phyloP scores from a whole-genome alignment of 2,797 vertebrate genomes.

The Pempheris klunzingeri region DNA sequence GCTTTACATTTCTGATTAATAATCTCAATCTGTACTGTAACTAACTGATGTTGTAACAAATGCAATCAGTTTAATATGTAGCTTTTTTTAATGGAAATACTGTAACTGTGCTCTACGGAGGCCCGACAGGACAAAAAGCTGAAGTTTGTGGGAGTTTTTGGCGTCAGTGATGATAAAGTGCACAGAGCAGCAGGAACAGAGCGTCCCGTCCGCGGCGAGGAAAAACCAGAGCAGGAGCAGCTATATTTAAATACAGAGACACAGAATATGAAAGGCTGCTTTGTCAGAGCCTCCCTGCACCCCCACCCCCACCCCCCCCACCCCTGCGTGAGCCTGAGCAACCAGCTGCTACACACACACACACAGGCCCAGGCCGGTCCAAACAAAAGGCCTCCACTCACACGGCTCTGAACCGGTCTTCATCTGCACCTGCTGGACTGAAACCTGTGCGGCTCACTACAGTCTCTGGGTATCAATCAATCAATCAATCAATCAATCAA shows the following conservation, averaged over 20 bases:
- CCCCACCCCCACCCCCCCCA: background rate
- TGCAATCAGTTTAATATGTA: too few species aligned
- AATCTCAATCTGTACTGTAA: too few species aligned
- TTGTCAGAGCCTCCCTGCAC: slow-evolving; percentile 74
- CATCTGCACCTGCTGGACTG: slow-evolving; percentile 33
- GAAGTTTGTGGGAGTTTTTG: background rate
- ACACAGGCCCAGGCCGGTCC: slow-evolving; percentile 45
- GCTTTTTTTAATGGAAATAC: too few species aligned
- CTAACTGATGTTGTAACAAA: too few species aligned
- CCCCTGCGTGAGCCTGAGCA: slow-evolving; percentile 68
- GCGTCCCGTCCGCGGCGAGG: slow-evolving; percentile 43
- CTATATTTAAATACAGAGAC: slow-evolving; percentile 83
- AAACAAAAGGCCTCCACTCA: slow-evolving; percentile 55
- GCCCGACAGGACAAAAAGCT: background rate
- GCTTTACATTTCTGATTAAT: too few species aligned
- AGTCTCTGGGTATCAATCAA: too few species aligned
- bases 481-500: too few species aligned
- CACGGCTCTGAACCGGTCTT: slow-evolving; percentile 29
- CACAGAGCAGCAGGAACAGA: slow-evolving; percentile 42
- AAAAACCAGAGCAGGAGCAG: slow-evolving; percentile 61
- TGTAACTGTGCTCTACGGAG: background rate
- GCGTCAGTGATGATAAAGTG: slow-evolving; percentile 17
- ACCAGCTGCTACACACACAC: slow-evolving; percentile 81
- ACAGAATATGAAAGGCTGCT: slow-evolving; percentile 83
- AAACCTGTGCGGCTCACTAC: background rate